Evolutionary conservation across 2,888 invertebrate genomes (phyloP).

Genomic region (Hirtodrosophila cameraria): DNA sequence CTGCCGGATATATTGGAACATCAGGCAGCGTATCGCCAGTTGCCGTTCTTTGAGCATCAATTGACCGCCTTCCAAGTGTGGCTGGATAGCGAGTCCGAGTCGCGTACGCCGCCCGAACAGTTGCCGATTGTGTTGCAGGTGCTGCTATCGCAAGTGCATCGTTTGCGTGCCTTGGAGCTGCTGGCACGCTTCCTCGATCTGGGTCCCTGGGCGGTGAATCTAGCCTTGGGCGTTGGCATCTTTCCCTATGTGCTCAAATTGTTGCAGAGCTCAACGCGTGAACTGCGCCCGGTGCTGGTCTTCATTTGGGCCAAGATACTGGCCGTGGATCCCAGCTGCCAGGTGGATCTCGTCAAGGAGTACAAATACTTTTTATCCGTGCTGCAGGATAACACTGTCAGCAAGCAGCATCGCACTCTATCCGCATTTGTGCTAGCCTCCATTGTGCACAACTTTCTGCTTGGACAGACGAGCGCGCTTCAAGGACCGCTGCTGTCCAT

Average conservation of each 20-base stretch:
- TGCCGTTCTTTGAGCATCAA: constrained; percentile 98
- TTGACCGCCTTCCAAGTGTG: constrained; percentile 96
- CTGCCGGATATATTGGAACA: constrained; percentile 90
- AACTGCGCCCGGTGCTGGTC: constrained; percentile 95
- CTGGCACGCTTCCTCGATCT: constrained; percentile 97
- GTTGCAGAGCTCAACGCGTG: constrained; percentile 96
- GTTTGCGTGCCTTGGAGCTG: constrained; percentile 96
- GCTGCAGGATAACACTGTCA: constrained; percentile 93
- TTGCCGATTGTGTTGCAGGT: constrained; percentile 98
- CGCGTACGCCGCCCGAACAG: constrained; percentile 95
- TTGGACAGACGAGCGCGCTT: constrained; percentile 95
- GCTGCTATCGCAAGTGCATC: constrained; percentile 89
- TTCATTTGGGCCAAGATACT: constrained; percentile 99
- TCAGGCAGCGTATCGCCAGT: constrained; percentile 87
- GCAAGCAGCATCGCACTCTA: constrained; percentile 94
- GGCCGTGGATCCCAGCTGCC: constrained; percentile 98
- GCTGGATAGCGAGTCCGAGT: constrained; percentile 86
- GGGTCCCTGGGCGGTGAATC: constrained; percentile 97
- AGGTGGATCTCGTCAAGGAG: constrained; percentile 96
- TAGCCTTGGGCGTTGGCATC: constrained; percentile 98
- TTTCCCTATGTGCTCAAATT: constrained; percentile 99
- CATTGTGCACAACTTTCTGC: constrained; percentile 94
- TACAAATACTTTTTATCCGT: constrained; percentile 97
- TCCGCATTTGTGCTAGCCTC: constrained; percentile 98
- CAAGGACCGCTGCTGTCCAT: constrained; percentile 95